phyloP scores from a whole-genome alignment of 2,797 vertebrate species.

The Coregonus sp. region DNA sequence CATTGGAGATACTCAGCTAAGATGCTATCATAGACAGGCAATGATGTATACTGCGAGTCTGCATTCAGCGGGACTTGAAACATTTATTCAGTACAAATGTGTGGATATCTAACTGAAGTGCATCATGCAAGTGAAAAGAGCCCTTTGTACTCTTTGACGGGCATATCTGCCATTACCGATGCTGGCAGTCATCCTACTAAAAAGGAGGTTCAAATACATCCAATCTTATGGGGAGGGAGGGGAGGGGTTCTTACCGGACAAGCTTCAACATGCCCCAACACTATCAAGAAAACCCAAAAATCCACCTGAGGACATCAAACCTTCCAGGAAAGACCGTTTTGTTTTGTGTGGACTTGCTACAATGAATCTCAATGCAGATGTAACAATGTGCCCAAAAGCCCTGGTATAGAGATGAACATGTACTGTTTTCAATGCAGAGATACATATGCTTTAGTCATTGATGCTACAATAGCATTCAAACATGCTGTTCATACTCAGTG shows the following conservation, averaged over 20 bases:
- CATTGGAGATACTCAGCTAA: neutral
- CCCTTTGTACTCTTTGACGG: conserved; percentile 18
- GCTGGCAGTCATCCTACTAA: neutral
- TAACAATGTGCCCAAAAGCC: conserved; percentile 17
- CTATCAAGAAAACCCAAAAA: conserved; percentile 68
- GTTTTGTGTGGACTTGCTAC: conserved; percentile 67
- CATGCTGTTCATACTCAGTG: neutral
- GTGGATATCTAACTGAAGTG: neutral
- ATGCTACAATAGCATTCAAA: neutral
- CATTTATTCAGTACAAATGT: conserved; percentile 26
- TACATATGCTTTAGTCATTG: neutral
- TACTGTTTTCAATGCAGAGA: neutral
- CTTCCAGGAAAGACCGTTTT: conserved; percentile 40
- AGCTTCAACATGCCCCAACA: conserved; percentile 64
- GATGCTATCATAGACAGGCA: neutral
- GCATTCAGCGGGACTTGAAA: neutral
- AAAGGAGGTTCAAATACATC: conserved; percentile 29
- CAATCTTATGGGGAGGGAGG: conserved; percentile 13
- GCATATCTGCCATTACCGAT: conserved; percentile 13
- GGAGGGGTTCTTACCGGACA: conserved; percentile 36
- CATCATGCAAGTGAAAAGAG: conserved; percentile 11
- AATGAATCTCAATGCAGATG: conserved; percentile 30
- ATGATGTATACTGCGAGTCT: neutral
- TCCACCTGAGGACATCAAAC: conserved; percentile 61
- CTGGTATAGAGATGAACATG: conserved; percentile 16